Evolutionary conservation across 92 coral and sea anemone genomes (phyloP), one percentile per base, ranked within the genome.

Genomic region (Anthopleura xanthogrammica): DNA sequence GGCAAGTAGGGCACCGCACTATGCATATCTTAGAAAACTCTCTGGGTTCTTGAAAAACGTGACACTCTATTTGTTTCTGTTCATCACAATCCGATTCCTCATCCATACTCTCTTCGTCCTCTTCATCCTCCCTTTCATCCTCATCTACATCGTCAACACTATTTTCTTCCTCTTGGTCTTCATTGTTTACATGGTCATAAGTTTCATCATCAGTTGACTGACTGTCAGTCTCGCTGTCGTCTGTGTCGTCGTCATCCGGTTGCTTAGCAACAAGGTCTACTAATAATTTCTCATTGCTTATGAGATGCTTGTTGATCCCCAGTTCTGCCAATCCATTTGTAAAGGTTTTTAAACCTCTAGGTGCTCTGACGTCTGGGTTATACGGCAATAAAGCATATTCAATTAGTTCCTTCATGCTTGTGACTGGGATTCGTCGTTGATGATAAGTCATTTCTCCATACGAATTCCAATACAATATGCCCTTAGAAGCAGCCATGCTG

Each of bases 221-320:
- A 72, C 41, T 2, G 1, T 36, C 41, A 36, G 2, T 12, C 29
- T 62, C 70, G 16, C 77, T 72, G 14, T 72, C 77, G 14, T 72
- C 16, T 9, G 16, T 23, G 29, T 62, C 29, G 1, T 12, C 39
- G 14, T 72, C 77, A 2, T 29, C 77, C 2, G 77, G 80, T 77
- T 77, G 80, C 62, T 2, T 48, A 43, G 62, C 80, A 77, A 77
- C 80, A 16, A 77, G 29, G 48, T 77, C 7, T 29, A 52, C 80
- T n/a, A 77, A 2, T 50, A 48, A 1, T 77, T 77, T 77, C 52
- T 77, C 41, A 43, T 77, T 52, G 10, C 16, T 0, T 4, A 46
- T 46, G 10, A 77, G 80, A 77, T 17, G n/a, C 46, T 52, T 46
- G 80, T 17, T 43, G 2, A 77, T 23, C 10, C 80, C 80, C 1